Evolutionary conservation across 2,888 invertebrate species (phyloP).

Genomic region (Pristionchus mayeri): DNA sequence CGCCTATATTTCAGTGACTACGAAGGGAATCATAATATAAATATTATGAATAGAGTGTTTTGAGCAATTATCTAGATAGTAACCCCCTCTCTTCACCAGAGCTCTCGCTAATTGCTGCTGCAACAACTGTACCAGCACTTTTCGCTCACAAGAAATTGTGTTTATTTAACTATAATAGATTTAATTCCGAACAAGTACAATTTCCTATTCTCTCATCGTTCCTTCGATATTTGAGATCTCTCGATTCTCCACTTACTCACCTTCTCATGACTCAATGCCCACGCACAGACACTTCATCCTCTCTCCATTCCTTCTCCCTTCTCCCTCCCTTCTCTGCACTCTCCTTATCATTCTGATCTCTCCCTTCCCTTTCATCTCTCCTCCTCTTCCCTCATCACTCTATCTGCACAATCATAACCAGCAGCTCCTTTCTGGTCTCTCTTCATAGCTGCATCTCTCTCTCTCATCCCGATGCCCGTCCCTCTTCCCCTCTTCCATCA

Average conservation of each 20-base stretch:
- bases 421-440: too few species aligned
- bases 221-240: background rate
- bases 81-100: too few species aligned
- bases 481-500: background rate
- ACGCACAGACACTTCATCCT: background rate
- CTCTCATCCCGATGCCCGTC: too few species aligned
- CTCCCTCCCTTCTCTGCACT: background rate
- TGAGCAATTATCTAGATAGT: too few species aligned
- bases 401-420: too few species aligned
- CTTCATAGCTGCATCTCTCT: background rate
- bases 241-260: constrained; percentile 3
- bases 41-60: too few species aligned
- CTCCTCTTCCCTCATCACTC: background rate
- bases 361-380: background rate
- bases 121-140: background rate
- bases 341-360: background rate
- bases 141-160: background rate
- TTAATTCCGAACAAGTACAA: too few species aligned
- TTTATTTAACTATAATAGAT: too few species aligned
- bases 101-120: too few species aligned
- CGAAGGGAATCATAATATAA: too few species aligned
- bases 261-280: constrained; percentile 16
- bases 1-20: too few species aligned
- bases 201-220: background rate
- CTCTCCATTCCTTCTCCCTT: constrained; percentile 8